Percentiles rank a stretch among this genome's conserved stretches.
phyloP scores from a whole-genome alignment of 2,113 vertebrate species.

The Zosterops pallidus region DNA sequence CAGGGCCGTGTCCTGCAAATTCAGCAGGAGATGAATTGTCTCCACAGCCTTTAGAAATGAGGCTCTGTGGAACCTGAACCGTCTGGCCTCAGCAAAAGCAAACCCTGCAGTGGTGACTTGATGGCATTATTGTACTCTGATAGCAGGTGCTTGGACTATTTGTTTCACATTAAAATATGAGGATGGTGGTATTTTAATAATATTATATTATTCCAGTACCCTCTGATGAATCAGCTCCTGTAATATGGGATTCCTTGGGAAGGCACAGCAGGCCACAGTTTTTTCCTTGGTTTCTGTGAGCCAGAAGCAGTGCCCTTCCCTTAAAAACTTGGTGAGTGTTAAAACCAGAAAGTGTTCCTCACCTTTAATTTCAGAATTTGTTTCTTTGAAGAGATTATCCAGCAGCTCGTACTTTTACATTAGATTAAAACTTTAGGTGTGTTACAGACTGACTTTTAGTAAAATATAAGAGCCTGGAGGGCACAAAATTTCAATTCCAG shows the following conservation, averaged over 20 bases:
- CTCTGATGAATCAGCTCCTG: neutral
- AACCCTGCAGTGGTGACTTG: neutral
- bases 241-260: neutral
- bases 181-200: neutral
- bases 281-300: neutral
- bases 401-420: neutral
- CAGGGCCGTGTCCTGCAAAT: accelerated
- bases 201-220: neutral
- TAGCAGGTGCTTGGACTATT: neutral
- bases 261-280: neutral
- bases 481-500: neutral
- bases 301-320: neutral
- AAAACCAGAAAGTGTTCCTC: neutral
- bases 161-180: neutral
- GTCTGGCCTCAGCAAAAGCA: neutral
- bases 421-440: neutral
- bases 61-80: neutral
- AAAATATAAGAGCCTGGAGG: neutral
- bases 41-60: neutral
- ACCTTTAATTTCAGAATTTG: neutral
- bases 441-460: neutral
- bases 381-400: neutral
- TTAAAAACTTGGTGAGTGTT: neutral
- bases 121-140: neutral
- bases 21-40: neutral